phyloP scores from a whole-genome alignment of 2,888 invertebrate genomes.

The Parelbella ahira region DNA sequence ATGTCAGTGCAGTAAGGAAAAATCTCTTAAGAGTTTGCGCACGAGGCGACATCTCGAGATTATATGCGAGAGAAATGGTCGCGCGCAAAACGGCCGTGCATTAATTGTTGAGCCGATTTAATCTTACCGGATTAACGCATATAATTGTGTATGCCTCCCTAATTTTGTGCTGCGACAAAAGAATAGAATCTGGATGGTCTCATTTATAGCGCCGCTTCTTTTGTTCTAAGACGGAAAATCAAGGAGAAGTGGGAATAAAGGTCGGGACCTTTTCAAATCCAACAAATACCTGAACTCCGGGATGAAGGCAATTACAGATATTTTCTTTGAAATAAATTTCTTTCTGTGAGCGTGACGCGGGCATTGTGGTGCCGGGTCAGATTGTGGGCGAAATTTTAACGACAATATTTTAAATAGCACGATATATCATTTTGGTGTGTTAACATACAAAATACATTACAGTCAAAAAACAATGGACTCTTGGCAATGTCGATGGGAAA shows the following conservation, averaged over 20 bases:
- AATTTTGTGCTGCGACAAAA: conserved; percentile 36
- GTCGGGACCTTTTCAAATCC: conserved; percentile 53
- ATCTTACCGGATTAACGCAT: conserved; percentile 1
- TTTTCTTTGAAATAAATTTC: conserved; percentile 53
- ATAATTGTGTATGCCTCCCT: conserved; percentile 1
- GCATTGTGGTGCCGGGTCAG: conserved; percentile 17
- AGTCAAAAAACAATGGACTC: too few species aligned
- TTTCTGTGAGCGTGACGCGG: conserved; percentile 37
- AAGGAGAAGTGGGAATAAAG: conserved; percentile 50
- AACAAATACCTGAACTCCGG: conserved; percentile 50
- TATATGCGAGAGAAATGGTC: too few species aligned
- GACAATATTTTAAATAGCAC: too few species aligned
- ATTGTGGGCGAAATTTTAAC: too few species aligned
- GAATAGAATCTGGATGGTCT: conserved; percentile 44
- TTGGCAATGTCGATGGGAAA: too few species aligned
- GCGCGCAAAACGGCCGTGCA: too few species aligned
- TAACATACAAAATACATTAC: too few species aligned
- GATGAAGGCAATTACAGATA: conserved; percentile 56
- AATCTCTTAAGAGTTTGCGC: neutral
- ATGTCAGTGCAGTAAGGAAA: conserved; percentile 1
- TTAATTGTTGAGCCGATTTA: too few species aligned
- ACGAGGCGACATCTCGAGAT: too few species aligned
- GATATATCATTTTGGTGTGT: too few species aligned
- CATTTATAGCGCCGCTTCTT: conserved; percentile 45
- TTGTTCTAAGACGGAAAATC: conserved; percentile 61